phyloP scores from a whole-genome alignment of 1,140 invertebrate genomes.

The Parasteatoda tepidariorum region DNA sequence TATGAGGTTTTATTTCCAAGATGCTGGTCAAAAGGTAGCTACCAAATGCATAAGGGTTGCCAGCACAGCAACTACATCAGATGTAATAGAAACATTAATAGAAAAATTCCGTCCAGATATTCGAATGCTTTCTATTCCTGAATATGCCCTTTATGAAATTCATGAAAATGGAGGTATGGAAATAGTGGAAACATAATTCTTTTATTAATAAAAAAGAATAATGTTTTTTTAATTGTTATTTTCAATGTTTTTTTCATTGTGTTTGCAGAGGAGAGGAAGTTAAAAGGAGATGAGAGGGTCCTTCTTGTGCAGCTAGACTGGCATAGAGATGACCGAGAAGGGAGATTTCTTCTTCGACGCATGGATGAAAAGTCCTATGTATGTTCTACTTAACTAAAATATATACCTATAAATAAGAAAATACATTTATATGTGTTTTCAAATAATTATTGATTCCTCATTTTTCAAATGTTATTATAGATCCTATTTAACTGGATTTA shows the following conservation, averaged over 20 bases:
- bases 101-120: slow-evolving; percentile 99
- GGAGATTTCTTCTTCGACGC: slow-evolving; percentile 91
- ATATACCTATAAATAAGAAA: too few species aligned
- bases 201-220: not conserved
- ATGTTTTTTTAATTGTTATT: not conserved
- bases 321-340: slow-evolving; percentile 98
- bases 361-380: slow-evolving; percentile 79
- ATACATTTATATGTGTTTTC: too few species aligned
- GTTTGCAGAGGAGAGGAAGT: slow-evolving; percentile 84
- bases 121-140: slow-evolving; percentile 95
- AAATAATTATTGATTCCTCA: too few species aligned
- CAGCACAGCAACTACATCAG: slow-evolving; percentile 91
- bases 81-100: slow-evolving; percentile 95
- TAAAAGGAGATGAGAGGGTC: slow-evolving; percentile 92
- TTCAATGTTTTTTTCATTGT: not conserved
- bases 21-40: slow-evolving; percentile 95
- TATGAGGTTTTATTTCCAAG: slow-evolving; percentile 99
- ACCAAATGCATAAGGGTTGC: slow-evolving; percentile 99
- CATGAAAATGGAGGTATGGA: slow-evolving; percentile 90
- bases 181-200: not conserved
- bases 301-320: slow-evolving; percentile 98
- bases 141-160: slow-evolving; percentile 97
- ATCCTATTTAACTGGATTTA: too few species aligned
- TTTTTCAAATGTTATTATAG: too few species aligned
- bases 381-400: slow-evolving; percentile 3